phyloP scores from a whole-genome alignment of 2,797 vertebrate genomes.

The Podarcis lilfordi region DNA sequence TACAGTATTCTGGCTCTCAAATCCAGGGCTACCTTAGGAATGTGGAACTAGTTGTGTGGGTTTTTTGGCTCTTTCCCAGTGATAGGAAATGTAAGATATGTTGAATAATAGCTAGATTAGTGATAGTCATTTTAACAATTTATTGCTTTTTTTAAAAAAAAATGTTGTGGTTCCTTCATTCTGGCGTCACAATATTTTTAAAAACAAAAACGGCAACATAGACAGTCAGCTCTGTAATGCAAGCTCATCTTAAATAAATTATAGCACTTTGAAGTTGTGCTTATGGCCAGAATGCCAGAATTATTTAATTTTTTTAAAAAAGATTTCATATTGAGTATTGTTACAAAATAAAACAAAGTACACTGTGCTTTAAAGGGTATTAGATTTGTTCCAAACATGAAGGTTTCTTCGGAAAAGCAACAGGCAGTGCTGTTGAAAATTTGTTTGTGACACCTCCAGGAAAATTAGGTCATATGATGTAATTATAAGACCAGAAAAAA shows the following conservation, averaged over 20 bases:
- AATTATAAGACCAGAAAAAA: neutral
- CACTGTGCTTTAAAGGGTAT: neutral
- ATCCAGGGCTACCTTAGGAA: neutral
- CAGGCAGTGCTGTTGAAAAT: neutral
- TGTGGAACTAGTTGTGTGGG: no score
- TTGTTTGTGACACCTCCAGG: neutral
- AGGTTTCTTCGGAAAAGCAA: neutral
- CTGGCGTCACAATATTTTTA: neutral
- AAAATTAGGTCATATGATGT: neutral
- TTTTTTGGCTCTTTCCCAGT: neutral
- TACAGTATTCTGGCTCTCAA: no score
- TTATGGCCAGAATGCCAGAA: neutral
- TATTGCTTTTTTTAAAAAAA: no score
- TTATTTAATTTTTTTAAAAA: no score
- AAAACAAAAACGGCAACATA: neutral
- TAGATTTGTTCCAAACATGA: neutral
- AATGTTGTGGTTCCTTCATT: neutral
- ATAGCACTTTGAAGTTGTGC: neutral
- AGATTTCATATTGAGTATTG: neutral
- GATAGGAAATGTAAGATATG: neutral
- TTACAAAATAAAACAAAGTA: neutral
- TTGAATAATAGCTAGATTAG: neutral
- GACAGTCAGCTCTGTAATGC: neutral
- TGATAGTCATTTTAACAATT: neutral
- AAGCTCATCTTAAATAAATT: neutral